Conservation (phyloP, 2,113 vertebrate genomes). For the Verasper variegatus region DNA sequence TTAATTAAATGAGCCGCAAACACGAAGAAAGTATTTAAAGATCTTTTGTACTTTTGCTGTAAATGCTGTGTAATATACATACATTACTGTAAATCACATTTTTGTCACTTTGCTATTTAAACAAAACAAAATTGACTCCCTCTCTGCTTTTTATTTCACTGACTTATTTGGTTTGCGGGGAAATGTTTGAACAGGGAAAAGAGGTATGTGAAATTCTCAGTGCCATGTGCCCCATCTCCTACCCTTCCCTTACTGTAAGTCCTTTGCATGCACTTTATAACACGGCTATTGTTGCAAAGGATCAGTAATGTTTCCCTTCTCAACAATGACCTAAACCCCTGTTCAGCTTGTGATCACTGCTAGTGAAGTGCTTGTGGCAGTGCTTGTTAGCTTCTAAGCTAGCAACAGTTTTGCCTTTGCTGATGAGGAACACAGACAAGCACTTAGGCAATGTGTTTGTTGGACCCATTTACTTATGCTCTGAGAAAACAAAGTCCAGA, state of each 20-base stretch:
- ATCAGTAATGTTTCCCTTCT: conserved; percentile 40
- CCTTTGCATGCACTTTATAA: conserved; percentile 89
- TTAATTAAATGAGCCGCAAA: neutral
- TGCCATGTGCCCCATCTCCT: conserved; percentile 59
- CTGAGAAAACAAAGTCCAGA: conserved; percentile 47
- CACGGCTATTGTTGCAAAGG: conserved; percentile 77
- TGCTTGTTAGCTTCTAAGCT: conserved; percentile 73
- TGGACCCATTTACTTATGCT: conserved; percentile 39
- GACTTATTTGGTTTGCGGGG: conserved; percentile 90
- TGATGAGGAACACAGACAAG: conserved; percentile 75
- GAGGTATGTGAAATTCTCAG: conserved; percentile 93
- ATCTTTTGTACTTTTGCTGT: too few species aligned
- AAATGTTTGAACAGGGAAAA: conserved; percentile 94
- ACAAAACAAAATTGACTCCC: conserved; percentile 84
- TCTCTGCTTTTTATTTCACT: conserved; percentile 88
- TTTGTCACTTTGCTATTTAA: neutral
- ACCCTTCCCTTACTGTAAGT: conserved; percentile 71
- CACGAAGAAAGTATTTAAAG: too few species aligned
- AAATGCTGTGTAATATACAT: neutral
- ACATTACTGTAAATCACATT: neutral
- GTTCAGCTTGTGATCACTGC: conserved; percentile 58
- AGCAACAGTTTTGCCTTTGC: conserved; percentile 39
- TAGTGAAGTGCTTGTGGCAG: conserved; percentile 85
- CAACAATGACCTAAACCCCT: conserved; percentile 74
- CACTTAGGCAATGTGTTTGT: conserved; percentile 77